phyloP scores from a whole-genome alignment of 2,113 vertebrate genomes.

The Pluvialis apricaria region DNA sequence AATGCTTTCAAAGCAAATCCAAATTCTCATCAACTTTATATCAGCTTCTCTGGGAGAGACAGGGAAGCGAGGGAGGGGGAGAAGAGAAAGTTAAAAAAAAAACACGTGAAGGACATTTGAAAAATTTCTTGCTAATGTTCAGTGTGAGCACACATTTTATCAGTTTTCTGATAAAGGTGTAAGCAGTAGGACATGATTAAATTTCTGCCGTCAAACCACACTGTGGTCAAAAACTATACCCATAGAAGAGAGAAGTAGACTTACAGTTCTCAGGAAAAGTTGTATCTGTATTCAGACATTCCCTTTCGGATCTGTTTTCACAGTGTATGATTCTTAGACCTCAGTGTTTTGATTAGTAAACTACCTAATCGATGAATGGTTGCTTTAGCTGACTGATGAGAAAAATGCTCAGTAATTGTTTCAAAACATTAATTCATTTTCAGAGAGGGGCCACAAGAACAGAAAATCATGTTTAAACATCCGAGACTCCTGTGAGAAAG shows the following conservation, averaged over 20 bases:
- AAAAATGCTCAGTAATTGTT: background rate
- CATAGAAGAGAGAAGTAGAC: background rate
- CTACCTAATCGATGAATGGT: background rate
- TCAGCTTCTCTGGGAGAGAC: slow-evolving; percentile 39
- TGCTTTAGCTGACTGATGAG: background rate
- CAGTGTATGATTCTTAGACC: background rate
- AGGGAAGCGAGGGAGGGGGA: background rate
- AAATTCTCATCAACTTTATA: slow-evolving; percentile 64
- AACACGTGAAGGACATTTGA: slow-evolving; percentile 66
- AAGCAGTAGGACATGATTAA: slow-evolving; percentile 14
- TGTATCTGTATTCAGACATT: background rate
- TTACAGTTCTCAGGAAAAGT: background rate
- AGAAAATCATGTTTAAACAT: background rate
- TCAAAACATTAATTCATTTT: background rate
- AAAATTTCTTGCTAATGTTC: slow-evolving; percentile 44
- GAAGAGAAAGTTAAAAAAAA: background rate
- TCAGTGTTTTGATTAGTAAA: background rate
- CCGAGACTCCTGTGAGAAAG: background rate
- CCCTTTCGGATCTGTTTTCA: background rate
- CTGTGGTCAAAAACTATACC: background rate
- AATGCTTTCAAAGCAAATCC: slow-evolving; percentile 69
- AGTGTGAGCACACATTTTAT: slow-evolving; percentile 27
- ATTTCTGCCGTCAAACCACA: background rate
- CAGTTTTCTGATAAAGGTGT: slow-evolving; percentile 9
- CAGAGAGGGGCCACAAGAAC: background rate